Percentiles rank a stretch among this genome's conserved stretches.
Evolutionary conservation across 2,888 invertebrate genomes (phyloP).

Genomic region (Drosophila meridionalis): DNA sequence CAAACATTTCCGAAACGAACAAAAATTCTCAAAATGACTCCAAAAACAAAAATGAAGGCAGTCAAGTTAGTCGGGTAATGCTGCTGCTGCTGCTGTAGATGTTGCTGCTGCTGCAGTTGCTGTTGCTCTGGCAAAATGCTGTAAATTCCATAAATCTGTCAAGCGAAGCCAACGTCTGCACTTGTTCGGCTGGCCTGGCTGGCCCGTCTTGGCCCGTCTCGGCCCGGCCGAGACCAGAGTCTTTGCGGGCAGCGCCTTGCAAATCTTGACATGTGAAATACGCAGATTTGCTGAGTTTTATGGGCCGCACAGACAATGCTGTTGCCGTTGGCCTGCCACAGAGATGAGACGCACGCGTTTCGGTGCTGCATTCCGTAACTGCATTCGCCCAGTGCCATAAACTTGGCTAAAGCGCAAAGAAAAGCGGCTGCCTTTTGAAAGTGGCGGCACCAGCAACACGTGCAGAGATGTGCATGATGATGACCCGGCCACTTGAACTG

Average conservation of each 20-base stretch:
- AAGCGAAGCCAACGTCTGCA: conserved; percentile 74
- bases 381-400: conserved; percentile 78
- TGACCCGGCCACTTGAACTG: conserved; percentile 81
- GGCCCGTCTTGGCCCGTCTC: conserved; percentile 33
- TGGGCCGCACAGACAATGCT: conserved; percentile 70
- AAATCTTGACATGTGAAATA: conserved; percentile 81
- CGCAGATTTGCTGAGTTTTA: conserved; percentile 81
- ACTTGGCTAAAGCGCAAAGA: conserved; percentile 78
- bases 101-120: conserved; percentile 31
- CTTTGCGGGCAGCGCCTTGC: conserved; percentile 53
- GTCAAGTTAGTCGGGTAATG: conserved; percentile 24
- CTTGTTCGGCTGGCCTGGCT: conserved; percentile 63
- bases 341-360: conserved; percentile 42
- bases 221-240: background rate
- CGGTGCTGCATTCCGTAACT: conserved; percentile 73
- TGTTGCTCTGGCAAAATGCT: conserved; percentile 64
- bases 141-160: conserved; percentile 82
- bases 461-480: conserved; percentile 67
- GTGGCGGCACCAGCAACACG: conserved; percentile 73
- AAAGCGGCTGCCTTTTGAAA: conserved; percentile 72
- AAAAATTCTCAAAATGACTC: conserved; percentile 49
- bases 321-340: conserved; percentile 7
- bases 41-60: conserved; percentile 40
- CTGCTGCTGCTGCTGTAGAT: conserved; percentile 20
- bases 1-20: conserved; percentile 45